Evolutionary conservation across 1,140 invertebrate species (phyloP).

Genomic region (Habropoda laboriosa): DNA sequence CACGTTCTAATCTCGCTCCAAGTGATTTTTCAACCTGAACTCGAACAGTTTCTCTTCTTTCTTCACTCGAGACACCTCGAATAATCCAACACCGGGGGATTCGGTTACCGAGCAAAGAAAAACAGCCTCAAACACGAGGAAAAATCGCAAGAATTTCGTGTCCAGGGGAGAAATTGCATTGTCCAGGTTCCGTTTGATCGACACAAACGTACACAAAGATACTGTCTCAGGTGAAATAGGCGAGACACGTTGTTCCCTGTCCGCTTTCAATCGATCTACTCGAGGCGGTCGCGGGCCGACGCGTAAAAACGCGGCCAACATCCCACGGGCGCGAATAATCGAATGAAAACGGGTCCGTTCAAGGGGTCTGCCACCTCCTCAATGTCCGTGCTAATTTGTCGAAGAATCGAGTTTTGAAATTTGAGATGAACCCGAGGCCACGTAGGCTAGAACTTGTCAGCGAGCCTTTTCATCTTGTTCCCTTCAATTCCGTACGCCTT

Average conservation of each 20-base stretch:
- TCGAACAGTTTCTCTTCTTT: not conserved
- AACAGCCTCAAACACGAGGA: not conserved
- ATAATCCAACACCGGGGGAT: too few species aligned
- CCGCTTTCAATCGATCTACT: constrained; percentile 41
- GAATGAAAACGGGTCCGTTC: constrained; percentile 53
- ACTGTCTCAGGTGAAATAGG: constrained; percentile 31
- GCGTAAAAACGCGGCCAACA: constrained; percentile 39
- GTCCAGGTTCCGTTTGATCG: not conserved
- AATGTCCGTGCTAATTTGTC: constrained; percentile 77
- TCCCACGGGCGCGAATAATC: constrained; percentile 60
- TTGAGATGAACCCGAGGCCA: constrained; percentile 61
- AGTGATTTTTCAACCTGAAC: constrained; percentile 1
- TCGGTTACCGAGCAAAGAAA: not conserved
- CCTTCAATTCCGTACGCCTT: constrained; percentile 40
- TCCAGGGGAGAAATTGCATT: not conserved
- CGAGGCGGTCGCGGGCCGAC: constrained; percentile 24
- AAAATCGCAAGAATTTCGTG: not conserved
- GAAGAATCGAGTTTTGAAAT: constrained; percentile 78
- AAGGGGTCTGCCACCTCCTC: constrained; percentile 26
- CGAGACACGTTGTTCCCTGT: constrained; percentile 1
- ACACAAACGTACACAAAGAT: not conserved
- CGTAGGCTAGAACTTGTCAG: constrained; percentile 64
- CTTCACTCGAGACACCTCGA: not conserved
- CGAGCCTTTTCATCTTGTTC: constrained; percentile 72
- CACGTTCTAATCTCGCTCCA: not conserved